These are phyloP conservation scores for Gallirallus australis DNA, from an alignment of 2,797 vertebrate genomes.

Conservation along the genomic window DNA sequence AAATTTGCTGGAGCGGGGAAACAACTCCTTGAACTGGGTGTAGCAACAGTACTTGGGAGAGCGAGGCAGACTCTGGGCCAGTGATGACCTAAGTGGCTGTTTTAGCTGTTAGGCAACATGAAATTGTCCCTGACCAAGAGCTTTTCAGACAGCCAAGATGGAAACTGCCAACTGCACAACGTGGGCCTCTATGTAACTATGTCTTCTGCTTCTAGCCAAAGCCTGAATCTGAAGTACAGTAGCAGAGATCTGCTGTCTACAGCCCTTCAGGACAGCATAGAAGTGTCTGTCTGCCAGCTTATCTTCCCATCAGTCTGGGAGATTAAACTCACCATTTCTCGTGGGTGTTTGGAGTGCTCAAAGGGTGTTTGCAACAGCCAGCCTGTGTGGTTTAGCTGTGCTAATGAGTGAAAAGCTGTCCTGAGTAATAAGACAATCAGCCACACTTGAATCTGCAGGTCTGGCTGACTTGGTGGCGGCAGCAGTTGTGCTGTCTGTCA, in stretches of 20 bases:
- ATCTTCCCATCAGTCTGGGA: not conserved
- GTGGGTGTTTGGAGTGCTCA: not conserved
- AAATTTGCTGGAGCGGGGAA: not conserved
- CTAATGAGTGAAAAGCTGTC: not conserved
- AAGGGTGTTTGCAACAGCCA: not conserved
- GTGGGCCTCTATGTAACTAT: not conserved
- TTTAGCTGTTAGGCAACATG: not conserved
- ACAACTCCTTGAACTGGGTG: not conserved
- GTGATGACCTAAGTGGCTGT: not conserved
- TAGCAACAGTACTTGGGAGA: not conserved
- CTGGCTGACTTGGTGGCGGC: not conserved
- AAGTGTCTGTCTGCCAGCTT: not conserved
- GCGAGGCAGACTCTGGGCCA: not conserved
- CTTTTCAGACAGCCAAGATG: not conserved
- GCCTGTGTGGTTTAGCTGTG: not conserved
- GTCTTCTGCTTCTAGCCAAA: not conserved
- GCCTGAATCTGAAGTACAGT: not conserved
- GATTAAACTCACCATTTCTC: not conserved
- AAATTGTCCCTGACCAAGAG: not conserved
- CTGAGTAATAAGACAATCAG: not conserved
- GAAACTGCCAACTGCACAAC: not conserved
- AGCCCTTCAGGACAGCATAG: not conserved
- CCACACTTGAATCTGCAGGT: not conserved
- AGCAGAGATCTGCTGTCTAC: not conserved
- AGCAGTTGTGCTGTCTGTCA: not conserved